Base-by-base conservation (phyloP, 2,888 invertebrate genomes). In the Pollenia labialis region DNA sequence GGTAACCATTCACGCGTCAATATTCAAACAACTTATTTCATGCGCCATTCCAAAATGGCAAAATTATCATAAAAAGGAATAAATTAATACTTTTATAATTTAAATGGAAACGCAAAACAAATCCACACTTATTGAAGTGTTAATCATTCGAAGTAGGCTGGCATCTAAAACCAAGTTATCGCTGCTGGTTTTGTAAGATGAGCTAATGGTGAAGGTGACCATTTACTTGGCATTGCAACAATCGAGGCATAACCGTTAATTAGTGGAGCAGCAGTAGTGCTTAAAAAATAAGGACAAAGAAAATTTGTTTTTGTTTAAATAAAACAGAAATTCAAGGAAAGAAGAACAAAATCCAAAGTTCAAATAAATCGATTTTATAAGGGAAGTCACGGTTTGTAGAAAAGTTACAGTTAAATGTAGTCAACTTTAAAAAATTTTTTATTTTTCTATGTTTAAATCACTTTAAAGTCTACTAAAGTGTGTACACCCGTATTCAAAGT, bases 121-220 rank as follows among this genome's bases (percentile, higher is more conserved):
- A 42, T 44, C 14, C 11, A 40, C 14, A 82, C 88, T 87, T 79
- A 89, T 88, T 87, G 48, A 62, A 23, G 56, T 88, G 88, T 56
- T 81, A 66, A 14, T 48, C 12, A 7, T 44, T 32, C 0, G 56
- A 48, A 6, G 83, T 16, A 2, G 76, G 64, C 10, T 79, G 75
- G 89, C 95, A 95, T 94, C 94, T 16, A 95, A 88, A 40, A 95
- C 90, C 94, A 94, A 95, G 89, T 95, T 95, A 69, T 89, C 85
- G 66, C 83, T 87, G 23, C 83, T 71, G 0, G 60, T 83, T n/a
- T 69, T 64, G 14, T 42, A 56, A 52, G 46, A 11, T 7, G 84
- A 54, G 32, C 48, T 68, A 18, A 88, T 76, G 9, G 88, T 87
- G 48, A 89, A 89, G n/a, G 81, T 58, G 0, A 89, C 88, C 23